phyloP scores from a whole-genome alignment of 2,113 vertebrate species.

The Phaethornis superciliosus region DNA sequence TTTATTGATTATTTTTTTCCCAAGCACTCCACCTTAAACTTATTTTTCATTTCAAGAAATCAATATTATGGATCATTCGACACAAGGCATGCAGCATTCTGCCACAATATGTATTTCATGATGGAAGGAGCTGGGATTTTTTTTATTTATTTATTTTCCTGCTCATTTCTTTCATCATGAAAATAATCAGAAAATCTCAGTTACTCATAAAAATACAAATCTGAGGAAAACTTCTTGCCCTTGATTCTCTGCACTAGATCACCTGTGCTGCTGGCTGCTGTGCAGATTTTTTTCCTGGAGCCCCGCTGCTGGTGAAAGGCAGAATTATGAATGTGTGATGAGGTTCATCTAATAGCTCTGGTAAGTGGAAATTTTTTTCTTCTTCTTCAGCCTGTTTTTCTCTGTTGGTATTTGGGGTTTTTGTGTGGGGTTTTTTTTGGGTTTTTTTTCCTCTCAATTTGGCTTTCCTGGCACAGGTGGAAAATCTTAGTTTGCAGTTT shows the following conservation, averaged over 20 bases:
- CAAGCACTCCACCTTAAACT: constrained; percentile 61
- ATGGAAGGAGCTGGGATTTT: not conserved
- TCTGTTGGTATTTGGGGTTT: not conserved
- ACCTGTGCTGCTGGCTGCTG: not conserved
- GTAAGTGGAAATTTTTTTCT: not conserved
- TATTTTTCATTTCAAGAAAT: constrained; percentile 72
- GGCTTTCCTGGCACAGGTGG: not conserved
- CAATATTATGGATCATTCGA: constrained; percentile 70
- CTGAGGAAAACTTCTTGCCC: constrained; percentile 4
- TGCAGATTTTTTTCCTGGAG: not conserved
- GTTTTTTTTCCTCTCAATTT: not conserved
- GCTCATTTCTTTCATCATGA: not conserved
- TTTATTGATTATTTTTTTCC: constrained; percentile 61
- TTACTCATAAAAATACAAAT: not conserved
- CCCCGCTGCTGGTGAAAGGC: not conserved
- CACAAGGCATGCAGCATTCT: constrained; percentile 40
- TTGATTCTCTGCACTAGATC: not conserved
- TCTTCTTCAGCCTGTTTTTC: not conserved
- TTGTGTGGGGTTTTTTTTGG: too few species aligned
- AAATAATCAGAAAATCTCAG: not conserved
- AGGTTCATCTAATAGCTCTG: not conserved
- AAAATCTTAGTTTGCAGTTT: not conserved
- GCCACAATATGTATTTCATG: constrained; percentile 36
- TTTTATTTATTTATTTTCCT: not conserved
- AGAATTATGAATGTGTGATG: constrained; percentile 11